Base-by-base conservation (phyloP, 2,113 vertebrate genomes). In the Silurus glanis region DNA sequence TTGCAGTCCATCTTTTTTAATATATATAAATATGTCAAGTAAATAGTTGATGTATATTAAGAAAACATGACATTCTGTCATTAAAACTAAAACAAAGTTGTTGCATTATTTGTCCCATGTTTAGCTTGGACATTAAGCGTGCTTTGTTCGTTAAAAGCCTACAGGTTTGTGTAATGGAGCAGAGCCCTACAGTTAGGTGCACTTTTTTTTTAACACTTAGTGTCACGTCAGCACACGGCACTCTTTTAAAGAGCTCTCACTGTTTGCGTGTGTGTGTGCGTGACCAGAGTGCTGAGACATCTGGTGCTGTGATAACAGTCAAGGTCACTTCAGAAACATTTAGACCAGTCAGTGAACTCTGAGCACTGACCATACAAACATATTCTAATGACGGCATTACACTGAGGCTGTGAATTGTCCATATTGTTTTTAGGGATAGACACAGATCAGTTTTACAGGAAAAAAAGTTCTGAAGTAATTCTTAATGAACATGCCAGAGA, bases 211-310 rank as follows among this genome's bases (percentile, higher is more conserved):
- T 49, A 56, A 37, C 81, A 78, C 81, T 82, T 86, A 82, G 80
- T 62, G 80, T 47, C 45, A 16, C 81, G 72, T 87, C 86, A 87
- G 51, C 80, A 61, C 71, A 49, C 71, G 56, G 86, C 49, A 16
- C 85, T 82, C 69, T 61, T 75, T 51, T 83, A 86, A 75, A 47
- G n/a, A 6, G 58, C 10, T 45, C 88, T 78, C 71, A 75, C 10
- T 91, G 90, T 93, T 93, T 92, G 87, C 49, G 13, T 62, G 61
- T 61, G 83, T 74, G 76, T 71, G 79, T 61, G 78, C 51, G 53
- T 56, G 83, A 86, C 67, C 51, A 64, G 47, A 62, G 88, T 53
- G 81, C 69, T 17, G 25, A 37, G 69, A 89, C 91, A 87, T 90
- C 86, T 91, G 91, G 74, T 12, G 67, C 49, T 47, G 51, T 86